A percentile compares a stretch with the other conserved stretches of the same genome.
Conservation (phyloP, 2,888 invertebrate genomes). For the Drosophila nigricruria region DNA sequence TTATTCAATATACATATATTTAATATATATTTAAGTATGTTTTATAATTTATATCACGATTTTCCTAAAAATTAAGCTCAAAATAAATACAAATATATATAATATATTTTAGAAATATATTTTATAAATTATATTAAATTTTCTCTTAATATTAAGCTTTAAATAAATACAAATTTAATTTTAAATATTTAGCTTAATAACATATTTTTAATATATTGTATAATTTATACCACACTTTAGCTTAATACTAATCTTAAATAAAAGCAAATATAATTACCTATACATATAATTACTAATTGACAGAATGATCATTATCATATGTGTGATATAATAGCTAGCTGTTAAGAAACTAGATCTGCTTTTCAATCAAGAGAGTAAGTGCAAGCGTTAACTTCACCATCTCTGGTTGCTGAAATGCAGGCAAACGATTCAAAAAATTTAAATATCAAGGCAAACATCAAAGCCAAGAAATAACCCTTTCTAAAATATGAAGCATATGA, state of each 20-base stretch:
- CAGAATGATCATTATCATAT: neutral
- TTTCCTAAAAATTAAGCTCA: too few relatives aligned
- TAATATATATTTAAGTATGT: too few relatives aligned
- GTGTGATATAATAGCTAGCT: neutral
- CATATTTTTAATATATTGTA: neutral
- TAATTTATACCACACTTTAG: slow-evolving; percentile 11
- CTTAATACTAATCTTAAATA: neutral
- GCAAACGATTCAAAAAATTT: slow-evolving; percentile 8
- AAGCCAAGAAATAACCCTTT: slow-evolving; percentile 39
- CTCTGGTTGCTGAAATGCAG: slow-evolving; percentile 13
- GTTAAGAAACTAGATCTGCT: neutral
- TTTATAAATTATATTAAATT: neutral
- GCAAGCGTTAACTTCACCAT: neutral
- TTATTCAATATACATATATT: too few relatives aligned
- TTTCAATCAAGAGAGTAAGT: neutral
- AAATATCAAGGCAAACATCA: slow-evolving; percentile 45
- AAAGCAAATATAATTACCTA: neutral
- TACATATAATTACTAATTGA: neutral
- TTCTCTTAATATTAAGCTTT: neutral
- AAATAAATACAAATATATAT: too few relatives aligned
- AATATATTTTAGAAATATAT: too few relatives aligned
- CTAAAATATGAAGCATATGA: slow-evolving; percentile 26
- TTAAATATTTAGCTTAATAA: neutral
- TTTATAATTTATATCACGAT: too few relatives aligned
- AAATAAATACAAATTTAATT: neutral